Evolutionary conservation across 2,797 vertebrate species (phyloP), one percentile per base, ranked within the genome.

Genomic region (Coccyzus lansbergi): DNA sequence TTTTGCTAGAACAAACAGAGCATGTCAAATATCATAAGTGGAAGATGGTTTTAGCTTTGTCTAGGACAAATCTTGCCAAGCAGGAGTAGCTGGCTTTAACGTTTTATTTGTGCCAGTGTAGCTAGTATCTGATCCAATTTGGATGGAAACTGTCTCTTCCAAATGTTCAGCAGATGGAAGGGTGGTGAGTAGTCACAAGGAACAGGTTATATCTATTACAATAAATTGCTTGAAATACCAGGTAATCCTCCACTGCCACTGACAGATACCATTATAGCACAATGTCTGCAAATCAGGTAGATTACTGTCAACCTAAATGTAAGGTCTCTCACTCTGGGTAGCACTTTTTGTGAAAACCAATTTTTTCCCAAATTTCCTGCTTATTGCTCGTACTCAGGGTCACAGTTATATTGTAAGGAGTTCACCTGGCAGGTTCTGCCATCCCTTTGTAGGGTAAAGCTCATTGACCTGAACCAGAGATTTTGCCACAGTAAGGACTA

Each of bases 101-200:
- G 58, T 49, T 86, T 36, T 19, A 29, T 77, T 91, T 92, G 62
- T 86, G 78, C 80, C 87, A 77, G 58, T 7, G 51, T 51, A 87
- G 86, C 81, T 68, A 85, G 63, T 42, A 65, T 93, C 48, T 24
- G 18, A 65, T 94, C 81, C 80, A 91, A 83, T 82, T 88, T 92
- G 88, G 79, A 93, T 22, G 44, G 29, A 33, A 92, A 94, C 21
- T 65, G 49, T 56, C 60, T 83, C 26, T 81, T 84, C 62, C 86
- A 93, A 86, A 94, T 91, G 40, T 87, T 93, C 77, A 88, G 51
- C 91, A 90, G 91, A 83, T 92, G 93, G 94, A 95, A 83, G 72
- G 81, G 70, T 42, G 92, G 92, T 72, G n/a, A 95, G 82, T 75
- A 83, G 52, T 55, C 84, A 77, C 55, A 78, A 92, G 92, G 94